Base-by-base conservation (phyloP, 2,797 vertebrate species). In the Chaenodraco wilsoni region DNA sequence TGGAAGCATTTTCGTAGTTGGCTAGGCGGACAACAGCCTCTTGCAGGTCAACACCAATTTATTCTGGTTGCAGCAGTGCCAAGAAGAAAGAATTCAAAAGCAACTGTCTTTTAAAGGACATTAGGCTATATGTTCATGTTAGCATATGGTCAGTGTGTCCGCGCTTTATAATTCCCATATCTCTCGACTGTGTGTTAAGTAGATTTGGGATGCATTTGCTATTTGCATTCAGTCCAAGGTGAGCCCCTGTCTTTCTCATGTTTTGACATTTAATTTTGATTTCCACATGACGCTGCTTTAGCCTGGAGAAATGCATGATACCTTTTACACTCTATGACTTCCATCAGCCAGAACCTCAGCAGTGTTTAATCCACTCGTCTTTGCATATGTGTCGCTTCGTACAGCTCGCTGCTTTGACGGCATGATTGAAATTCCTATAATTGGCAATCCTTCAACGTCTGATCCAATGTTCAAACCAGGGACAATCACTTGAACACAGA, bases 91-190 rank as follows among this genome's bases (percentile, higher is more conserved):
- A 78, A 79, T 27, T 27, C 23, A 27, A 27, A 27, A 23, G 23
- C 84, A 76, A 64, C 72, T 84, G 72, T 79, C 77, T 87, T 17
- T 70, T 87, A 87, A 87, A 85, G 79, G 80, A 83, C 87, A 85
- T 83, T 52, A 27, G 23, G 61, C 72, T 76, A 75, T 79, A 82
- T 75, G 78, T 89, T 82, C 70, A 45, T 60, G 92, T 93, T 91
- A 86, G 81, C 89, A 91, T 91, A 85, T 92, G 89, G 92, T 92
- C 91, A 91, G 40, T 49, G 62, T 65, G 50, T 72, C 79, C 82
- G 74, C 76, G 83, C 91, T 90, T 92, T 63, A 78, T 82, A 85
- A 89, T 82, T 77, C 69, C 69, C 72, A 43, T 60, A 56, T 76
- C 58, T 74, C 70, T 50, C 57, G 11, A 31, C 76, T 40, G 31